These are phyloP conservation scores for Drosophila affinis DNA, from an alignment of 2,888 invertebrate genomes.

Conservation along the genomic window DNA sequence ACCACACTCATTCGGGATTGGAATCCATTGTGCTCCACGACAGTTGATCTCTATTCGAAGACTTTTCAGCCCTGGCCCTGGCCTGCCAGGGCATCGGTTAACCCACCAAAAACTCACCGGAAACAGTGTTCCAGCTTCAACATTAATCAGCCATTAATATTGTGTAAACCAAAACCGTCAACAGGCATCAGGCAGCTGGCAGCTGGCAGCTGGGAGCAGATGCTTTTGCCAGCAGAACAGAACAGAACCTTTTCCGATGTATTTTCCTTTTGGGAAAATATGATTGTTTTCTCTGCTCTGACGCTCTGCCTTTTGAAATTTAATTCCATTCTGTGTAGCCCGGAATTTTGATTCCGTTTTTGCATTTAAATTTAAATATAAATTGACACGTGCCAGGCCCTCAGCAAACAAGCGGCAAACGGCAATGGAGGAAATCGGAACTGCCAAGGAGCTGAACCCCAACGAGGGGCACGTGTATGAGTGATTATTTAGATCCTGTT, in stretches of 20 bases:
- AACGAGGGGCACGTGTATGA: conserved; percentile 38
- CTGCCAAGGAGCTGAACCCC: conserved; percentile 14
- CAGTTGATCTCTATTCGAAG: conserved; percentile 23
- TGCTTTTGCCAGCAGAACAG: not conserved
- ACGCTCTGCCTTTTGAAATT: conserved; percentile 61
- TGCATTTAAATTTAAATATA: conserved; percentile 68
- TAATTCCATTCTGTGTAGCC: conserved; percentile 58
- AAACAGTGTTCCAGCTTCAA: conserved; percentile 15
- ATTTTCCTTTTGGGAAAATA: conserved; percentile 52
- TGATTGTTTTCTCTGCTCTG: conserved; percentile 59
- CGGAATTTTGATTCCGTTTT: conserved; percentile 62
- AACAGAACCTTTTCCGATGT: not conserved
- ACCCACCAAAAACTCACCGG: conserved; percentile 14
- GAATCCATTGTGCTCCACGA: conserved; percentile 1
- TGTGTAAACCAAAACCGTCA: conserved; percentile 54
- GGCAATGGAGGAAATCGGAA: conserved; percentile 40
- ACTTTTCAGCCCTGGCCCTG: not conserved
- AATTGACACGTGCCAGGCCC: conserved; percentile 74
- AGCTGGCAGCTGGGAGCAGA: conserved; percentile 30
- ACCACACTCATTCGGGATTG: conserved; percentile 5
- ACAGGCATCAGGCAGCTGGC: conserved; percentile 45
- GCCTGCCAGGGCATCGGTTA: conserved; percentile 10
- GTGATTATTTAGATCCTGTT: conserved; percentile 36
- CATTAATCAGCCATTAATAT: conserved; percentile 77
- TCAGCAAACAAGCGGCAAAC: conserved; percentile 69